A percentile compares a stretch with the other conserved stretches of the same genome.
Evolutionary conservation across 2,113 vertebrate genomes (phyloP).

Genomic region (Tachycineta bicolor): DNA sequence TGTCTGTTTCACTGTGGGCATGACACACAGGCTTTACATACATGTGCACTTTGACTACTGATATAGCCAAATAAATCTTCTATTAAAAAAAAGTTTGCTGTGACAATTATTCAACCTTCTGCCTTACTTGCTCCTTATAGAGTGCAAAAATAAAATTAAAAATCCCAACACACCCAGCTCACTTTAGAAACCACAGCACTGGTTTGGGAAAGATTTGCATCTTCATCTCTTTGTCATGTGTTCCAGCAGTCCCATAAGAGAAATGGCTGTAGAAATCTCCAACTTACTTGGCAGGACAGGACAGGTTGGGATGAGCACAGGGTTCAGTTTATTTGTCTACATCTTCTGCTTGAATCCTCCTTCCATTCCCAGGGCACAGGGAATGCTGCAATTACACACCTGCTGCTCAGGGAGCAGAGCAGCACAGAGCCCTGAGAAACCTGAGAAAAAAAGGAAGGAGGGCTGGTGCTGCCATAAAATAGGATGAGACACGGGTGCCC

Average conservation of each 20-base stretch:
- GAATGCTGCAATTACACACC: fast-evolving
- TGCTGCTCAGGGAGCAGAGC: neutral
- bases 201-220: fast-evolving
- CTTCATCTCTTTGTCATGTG: fast-evolving
- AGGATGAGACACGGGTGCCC: neutral
- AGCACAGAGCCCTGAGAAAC: fast-evolving
- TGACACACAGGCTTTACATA: fast-evolving
- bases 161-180: fast-evolving
- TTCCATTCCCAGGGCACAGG: fast-evolving
- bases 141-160: neutral
- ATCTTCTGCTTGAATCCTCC: fast-evolving
- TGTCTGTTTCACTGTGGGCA: fast-evolving
- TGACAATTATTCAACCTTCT: neutral
- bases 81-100: neutral
- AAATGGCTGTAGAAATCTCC: fast-evolving
- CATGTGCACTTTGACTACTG: fast-evolving
- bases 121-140: fast-evolving
- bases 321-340: fast-evolving
- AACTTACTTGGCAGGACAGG: neutral
- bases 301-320: fast-evolving
- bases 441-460: fast-evolving
- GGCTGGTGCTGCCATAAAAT: neutral
- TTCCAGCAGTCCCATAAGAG: neutral
- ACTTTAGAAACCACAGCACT: neutral
- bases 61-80: neutral